A percentile compares a stretch with the other conserved stretches of the same genome.
Evolutionary conservation across 1,140 invertebrate species (phyloP).

Genomic region (Neodiprion lecontei): DNA sequence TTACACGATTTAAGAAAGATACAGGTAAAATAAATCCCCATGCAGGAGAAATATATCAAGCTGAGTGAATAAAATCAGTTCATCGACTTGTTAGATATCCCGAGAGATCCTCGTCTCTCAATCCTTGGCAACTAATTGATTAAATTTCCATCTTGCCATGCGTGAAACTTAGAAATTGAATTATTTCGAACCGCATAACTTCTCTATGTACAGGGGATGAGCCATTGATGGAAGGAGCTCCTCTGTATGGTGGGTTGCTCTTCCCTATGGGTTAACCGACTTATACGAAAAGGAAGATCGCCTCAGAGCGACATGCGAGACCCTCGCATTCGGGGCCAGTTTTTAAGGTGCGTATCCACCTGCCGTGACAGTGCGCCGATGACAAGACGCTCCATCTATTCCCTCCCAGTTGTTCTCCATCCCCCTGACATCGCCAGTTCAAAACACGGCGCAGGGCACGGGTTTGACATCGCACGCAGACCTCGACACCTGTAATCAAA

Average conservation of each 20-base stretch:
- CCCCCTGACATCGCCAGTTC: conserved; percentile 25
- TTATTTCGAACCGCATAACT: neutral
- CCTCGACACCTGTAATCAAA: conserved; percentile 34
- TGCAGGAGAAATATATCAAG: neutral
- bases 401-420: conserved; percentile 31
- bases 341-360: conserved; percentile 39
- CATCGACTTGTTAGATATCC: neutral
- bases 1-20: neutral
- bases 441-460: conserved; percentile 26
- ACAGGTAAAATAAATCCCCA: neutral
- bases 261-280: conserved; percentile 1
- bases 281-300: conserved; percentile 4
- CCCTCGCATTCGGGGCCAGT: neutral
- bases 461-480: conserved; percentile 37
- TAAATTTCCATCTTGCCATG: neutral
- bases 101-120: neutral
- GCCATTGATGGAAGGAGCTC: neutral
- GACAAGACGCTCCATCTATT: conserved; percentile 44
- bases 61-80: neutral
- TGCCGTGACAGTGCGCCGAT: conserved; percentile 40
- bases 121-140: neutral
- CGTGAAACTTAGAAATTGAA: neutral
- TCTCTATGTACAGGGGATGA: neutral
- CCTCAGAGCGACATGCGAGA: neutral
- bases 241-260: neutral